Percentiles rank a stretch among this genome's conserved stretches.
phyloP scores from a whole-genome alignment of 1,140 invertebrate species.

The Dinothrombium tinctorium region DNA sequence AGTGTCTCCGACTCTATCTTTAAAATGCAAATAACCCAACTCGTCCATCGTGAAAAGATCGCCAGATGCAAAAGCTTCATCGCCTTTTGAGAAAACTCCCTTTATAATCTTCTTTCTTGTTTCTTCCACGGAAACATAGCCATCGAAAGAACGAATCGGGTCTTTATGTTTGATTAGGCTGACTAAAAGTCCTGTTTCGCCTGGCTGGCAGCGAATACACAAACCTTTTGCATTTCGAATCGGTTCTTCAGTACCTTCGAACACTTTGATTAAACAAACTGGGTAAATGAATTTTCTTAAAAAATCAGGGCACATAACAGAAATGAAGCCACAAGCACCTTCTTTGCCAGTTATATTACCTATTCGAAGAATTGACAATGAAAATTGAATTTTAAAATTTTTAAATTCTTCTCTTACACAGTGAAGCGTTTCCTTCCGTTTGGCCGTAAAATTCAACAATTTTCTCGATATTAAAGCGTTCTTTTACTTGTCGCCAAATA shows the following conservation, averaged over 20 bases:
- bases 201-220: conserved; percentile 30
- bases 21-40: too few species aligned
- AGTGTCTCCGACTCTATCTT: too few species aligned
- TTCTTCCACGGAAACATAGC: conserved; percentile 77
- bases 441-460: conserved; percentile 29
- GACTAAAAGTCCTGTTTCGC: conserved; percentile 86
- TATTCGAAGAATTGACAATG: too few species aligned
- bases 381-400: too few species aligned
- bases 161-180: conserved; percentile 62
- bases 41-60: conserved; percentile 28
- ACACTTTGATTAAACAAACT: conserved; percentile 38
- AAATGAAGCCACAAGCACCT: conserved; percentile 85
- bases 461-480: conserved; percentile 26
- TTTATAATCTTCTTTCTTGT: conserved; percentile 75
- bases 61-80: conserved; percentile 63
- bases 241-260: conserved; percentile 24
- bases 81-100: conserved; percentile 70
- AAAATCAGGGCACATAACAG: conserved; percentile 39
- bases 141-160: conserved; percentile 30
- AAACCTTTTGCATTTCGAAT: conserved; percentile 24
- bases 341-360: conserved; percentile 15
- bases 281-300: conserved; percentile 35
- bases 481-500: conserved; percentile 79
- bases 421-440: conserved; percentile 27
- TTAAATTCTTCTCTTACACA: conserved; percentile 18